phyloP scores from a whole-genome alignment of 2,797 vertebrate species.

The Buceros bicornis region DNA sequence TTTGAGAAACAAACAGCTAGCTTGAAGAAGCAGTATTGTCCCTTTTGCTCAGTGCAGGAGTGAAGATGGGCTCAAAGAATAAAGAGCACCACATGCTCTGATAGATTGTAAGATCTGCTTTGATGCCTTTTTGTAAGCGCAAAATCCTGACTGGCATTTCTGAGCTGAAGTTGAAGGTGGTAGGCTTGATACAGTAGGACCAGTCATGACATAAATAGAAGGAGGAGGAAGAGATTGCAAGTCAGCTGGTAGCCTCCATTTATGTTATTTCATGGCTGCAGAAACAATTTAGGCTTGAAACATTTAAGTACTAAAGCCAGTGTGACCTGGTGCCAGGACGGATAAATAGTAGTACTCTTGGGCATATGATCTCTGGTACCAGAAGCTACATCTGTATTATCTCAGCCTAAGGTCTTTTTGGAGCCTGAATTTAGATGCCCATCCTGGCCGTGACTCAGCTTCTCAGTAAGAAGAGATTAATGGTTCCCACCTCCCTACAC shows the following conservation, averaged over 20 bases:
- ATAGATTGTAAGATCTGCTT: neutral
- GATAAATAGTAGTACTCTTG: neutral
- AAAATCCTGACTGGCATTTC: neutral
- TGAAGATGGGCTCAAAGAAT: neutral
- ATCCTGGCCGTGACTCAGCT: neutral
- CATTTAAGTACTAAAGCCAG: neutral
- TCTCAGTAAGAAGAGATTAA: neutral
- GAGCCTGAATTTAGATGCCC: neutral
- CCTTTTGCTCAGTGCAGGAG: slow-evolving; percentile 44
- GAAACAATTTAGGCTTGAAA: neutral
- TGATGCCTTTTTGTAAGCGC: neutral
- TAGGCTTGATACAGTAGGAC: neutral
- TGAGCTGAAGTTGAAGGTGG: neutral
- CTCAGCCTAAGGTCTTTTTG: neutral
- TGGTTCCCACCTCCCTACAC: neutral
- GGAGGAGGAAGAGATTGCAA: neutral
- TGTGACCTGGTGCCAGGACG: neutral
- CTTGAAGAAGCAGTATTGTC: slow-evolving; percentile 57
- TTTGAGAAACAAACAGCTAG: neutral
- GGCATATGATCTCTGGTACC: neutral
- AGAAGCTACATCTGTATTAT: neutral
- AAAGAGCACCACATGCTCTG: neutral
- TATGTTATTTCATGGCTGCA: neutral
- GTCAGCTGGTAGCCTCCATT: neutral
- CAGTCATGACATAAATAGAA: neutral